Conservation (phyloP, 2,888 invertebrate genomes). For the Tetanocera ferruginea region DNA sequence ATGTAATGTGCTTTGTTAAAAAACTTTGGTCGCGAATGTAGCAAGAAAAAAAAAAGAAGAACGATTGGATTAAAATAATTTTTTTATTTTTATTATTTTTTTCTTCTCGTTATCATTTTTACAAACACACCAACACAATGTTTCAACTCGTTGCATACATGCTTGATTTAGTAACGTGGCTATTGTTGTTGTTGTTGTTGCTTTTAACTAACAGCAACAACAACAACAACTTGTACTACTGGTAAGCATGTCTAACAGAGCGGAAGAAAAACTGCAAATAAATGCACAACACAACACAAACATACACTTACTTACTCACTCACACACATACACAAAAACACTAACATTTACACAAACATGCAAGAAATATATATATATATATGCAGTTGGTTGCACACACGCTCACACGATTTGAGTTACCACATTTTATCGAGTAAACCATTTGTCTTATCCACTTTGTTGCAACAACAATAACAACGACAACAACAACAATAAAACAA, state of each 20-base stretch:
- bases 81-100: neutral
- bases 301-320: conserved; percentile 23
- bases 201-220: conserved; percentile 46
- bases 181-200: conserved; percentile 16
- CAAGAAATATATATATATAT: conserved; percentile 16
- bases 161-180: neutral
- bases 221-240: conserved; percentile 39
- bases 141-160: neutral
- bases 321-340: conserved; percentile 35
- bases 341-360: conserved; percentile 27
- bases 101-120: neutral
- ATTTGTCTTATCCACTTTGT: conserved; percentile 66
- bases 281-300: conserved; percentile 52
- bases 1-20: neutral
- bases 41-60: neutral
- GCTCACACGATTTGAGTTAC: conserved; percentile 65
- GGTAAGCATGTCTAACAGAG: conserved; percentile 44
- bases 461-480: conserved; percentile 50
- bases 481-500: conserved; percentile 28
- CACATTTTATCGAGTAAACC: conserved; percentile 67
- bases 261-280: conserved; percentile 56
- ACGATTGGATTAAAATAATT: neutral
- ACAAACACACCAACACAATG: neutral
- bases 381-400: conserved; percentile 45
- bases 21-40: neutral